A percentile compares a stretch with the other conserved stretches of the same genome.
Evolutionary conservation across 2,113 vertebrate genomes (phyloP).

Genomic region (Colossoma macropomum): DNA sequence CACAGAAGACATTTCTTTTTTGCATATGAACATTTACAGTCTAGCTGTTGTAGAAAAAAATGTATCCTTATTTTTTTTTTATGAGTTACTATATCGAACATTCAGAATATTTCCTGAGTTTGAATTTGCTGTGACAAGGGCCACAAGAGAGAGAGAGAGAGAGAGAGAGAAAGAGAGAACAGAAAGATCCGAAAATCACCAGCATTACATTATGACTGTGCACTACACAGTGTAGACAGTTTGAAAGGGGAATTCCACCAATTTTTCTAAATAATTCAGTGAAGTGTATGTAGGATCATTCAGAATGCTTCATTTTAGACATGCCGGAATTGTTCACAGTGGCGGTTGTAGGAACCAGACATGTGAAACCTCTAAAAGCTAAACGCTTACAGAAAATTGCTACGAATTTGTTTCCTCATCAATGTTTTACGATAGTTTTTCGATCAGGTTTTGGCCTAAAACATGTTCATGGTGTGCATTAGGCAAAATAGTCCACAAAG

Average conservation of each 20-base stretch:
- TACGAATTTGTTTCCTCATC: too few relatives aligned
- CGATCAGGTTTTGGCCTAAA: too few relatives aligned
- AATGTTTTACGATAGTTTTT: too few relatives aligned
- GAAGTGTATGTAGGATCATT: too few relatives aligned
- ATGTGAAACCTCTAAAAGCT: too few relatives aligned
- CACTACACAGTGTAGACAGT: slow-evolving; percentile 3
- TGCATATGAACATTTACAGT: slow-evolving; percentile 98
- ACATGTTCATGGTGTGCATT: too few relatives aligned
- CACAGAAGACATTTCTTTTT: slow-evolving; percentile 86
- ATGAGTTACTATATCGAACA: slow-evolving; percentile 93
- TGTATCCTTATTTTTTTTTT: slow-evolving; percentile 86
- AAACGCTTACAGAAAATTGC: too few relatives aligned
- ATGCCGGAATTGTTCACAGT: too few relatives aligned
- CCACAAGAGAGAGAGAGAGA: slow-evolving; percentile 83
- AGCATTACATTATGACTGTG: slow-evolving; percentile 16
- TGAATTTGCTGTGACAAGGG: slow-evolving; percentile 93
- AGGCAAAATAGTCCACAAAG: too few relatives aligned
- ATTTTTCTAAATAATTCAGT: too few relatives aligned
- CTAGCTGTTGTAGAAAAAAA: slow-evolving; percentile 85
- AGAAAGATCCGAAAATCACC: slow-evolving; percentile 62
- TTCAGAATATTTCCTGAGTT: slow-evolving; percentile 99
- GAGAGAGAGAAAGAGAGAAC: slow-evolving; percentile 78
- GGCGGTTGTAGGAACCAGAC: too few relatives aligned
- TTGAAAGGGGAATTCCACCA: background rate
- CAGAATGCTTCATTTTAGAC: too few relatives aligned